These are phyloP conservation scores for Coracias cyanogaster DNA, from an alignment of 2,797 vertebrate genomes.

Conservation along the genomic window DNA sequence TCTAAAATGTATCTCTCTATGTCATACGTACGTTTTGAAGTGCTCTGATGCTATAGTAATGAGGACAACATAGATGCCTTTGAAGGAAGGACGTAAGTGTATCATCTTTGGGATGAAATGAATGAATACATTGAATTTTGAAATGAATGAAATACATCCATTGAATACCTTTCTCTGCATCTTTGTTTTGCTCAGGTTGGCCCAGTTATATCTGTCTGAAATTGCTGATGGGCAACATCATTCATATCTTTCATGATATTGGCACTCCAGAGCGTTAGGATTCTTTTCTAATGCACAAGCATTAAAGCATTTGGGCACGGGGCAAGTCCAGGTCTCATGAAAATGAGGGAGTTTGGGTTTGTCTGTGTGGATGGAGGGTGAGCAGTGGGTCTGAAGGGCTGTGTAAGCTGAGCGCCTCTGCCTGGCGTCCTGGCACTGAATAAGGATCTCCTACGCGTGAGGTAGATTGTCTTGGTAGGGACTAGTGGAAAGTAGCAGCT, in stretches of 20 bases:
- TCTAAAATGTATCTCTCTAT: background rate
- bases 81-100: background rate
- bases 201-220: background rate
- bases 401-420: background rate
- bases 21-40: background rate
- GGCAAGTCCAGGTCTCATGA: background rate
- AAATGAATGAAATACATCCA: background rate
- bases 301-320: background rate
- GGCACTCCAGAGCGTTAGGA: background rate
- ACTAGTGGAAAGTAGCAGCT: background rate
- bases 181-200: background rate
- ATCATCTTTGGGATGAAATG: background rate
- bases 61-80: background rate
- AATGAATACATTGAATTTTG: background rate
- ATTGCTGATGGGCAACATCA: background rate
- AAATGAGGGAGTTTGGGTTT: background rate
- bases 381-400: background rate
- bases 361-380: rapidly evolving
- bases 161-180: background rate
- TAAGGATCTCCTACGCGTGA: rapidly evolving
- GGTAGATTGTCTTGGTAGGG: background rate
- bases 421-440: background rate
- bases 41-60: background rate
- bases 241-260: rapidly evolving
- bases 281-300: background rate